phyloP scores from a whole-genome alignment of 2,888 invertebrate species.

The Drosophila tripunctata region DNA sequence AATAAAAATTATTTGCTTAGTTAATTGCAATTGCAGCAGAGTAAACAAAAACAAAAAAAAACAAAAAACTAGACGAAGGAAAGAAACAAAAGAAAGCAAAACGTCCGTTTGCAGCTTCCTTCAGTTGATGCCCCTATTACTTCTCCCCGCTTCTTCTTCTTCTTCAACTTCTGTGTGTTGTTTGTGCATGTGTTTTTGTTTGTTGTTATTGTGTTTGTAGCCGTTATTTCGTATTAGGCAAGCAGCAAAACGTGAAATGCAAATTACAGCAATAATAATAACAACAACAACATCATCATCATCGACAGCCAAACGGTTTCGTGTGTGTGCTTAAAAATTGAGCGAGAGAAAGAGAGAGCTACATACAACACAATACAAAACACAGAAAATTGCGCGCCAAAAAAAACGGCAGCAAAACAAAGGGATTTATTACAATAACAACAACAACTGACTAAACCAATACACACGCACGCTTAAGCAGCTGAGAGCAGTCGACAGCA shows the following conservation, averaged over 20 bases:
- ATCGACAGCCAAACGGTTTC: conserved; percentile 51
- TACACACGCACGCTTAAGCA: conserved; percentile 54
- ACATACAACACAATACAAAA: conserved; percentile 36
- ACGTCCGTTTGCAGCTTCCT: conserved; percentile 53
- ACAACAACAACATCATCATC: conserved; percentile 17
- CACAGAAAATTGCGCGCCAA: conserved; percentile 74
- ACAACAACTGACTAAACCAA: conserved; percentile 16
- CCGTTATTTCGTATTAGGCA: conserved; percentile 62
- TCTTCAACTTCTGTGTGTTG: not conserved
- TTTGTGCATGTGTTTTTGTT: conserved; percentile 37
- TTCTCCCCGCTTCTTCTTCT: too few species aligned
- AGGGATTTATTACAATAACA: conserved; percentile 61
- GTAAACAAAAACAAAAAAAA: conserved; percentile 16
- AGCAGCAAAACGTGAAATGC: conserved; percentile 75
- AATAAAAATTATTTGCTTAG: conserved; percentile 29
- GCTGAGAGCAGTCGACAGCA: conserved; percentile 49
- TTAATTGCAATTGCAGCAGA: conserved; percentile 39
- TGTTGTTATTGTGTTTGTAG: conserved; percentile 59
- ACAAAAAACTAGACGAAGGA: conserved; percentile 7
- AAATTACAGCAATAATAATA: conserved; percentile 54
- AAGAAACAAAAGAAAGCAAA: conserved; percentile 13
- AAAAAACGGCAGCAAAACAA: conserved; percentile 62
- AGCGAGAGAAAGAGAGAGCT: too few species aligned
- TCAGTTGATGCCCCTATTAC: conserved; percentile 14
- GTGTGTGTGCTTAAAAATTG: conserved; percentile 53